Conservation (phyloP, 1,140 invertebrate genomes). For the Bombus difficillimus region DNA sequence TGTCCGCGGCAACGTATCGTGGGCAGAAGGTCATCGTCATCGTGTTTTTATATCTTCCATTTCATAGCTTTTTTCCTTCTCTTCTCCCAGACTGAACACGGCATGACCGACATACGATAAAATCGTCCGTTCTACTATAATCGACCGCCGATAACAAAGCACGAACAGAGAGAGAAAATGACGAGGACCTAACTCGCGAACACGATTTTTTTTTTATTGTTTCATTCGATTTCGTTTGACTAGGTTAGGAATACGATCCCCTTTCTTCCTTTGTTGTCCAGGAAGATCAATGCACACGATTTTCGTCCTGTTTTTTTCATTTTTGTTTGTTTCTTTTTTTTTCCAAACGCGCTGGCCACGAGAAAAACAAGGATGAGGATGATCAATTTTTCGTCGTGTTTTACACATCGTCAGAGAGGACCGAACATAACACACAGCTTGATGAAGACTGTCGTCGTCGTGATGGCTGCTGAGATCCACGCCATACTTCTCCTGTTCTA, state of each 20-base stretch:
- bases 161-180: conserved; percentile 16
- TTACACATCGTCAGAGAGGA: conserved; percentile 37
- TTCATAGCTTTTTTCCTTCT: neutral
- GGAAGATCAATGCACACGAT: conserved; percentile 14
- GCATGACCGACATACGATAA: neutral
- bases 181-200: conserved; percentile 45
- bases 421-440: conserved; percentile 25
- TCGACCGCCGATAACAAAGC: conserved; percentile 2
- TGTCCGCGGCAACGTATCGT: conserved; percentile 36
- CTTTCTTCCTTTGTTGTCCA: neutral
- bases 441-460: conserved; percentile 29
- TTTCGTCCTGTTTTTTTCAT: neutral
- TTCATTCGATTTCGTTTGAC: conserved; percentile 24
- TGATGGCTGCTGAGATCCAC: conserved; percentile 22
- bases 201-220: conserved; percentile 22
- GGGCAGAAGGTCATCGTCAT: conserved; percentile 41
- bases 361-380: conserved; percentile 49
- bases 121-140: neutral
- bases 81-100: neutral
- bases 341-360: conserved; percentile 26
- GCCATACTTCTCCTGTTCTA: conserved; percentile 80
- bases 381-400: neutral
- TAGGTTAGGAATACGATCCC: conserved; percentile 31
- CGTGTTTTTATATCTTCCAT: neutral
- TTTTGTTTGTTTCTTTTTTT: neutral